Evolutionary conservation across 2,113 vertebrate genomes (phyloP), one percentile per base, ranked within the genome.

Genomic region (Toxotes jaculatrix): DNA sequence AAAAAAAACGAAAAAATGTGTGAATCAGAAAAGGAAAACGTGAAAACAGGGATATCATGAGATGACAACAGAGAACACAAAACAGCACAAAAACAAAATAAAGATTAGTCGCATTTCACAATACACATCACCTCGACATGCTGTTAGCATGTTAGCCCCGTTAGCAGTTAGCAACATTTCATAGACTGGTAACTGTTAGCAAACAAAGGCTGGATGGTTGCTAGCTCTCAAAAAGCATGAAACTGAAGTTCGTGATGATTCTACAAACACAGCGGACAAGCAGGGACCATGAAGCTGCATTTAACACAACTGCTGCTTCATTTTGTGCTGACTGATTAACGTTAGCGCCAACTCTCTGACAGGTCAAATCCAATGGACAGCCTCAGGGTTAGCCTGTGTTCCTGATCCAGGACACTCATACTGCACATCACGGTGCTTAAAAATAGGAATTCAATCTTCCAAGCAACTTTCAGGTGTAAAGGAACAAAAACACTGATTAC

Each of bases 41-140:
- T 49, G 45, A 73, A 75, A 53, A 68, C 7, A 34, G 45, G 74
- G 66, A 59, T 0, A 77, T 12, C 23, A 45, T 13, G 70, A 87
- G 57, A 89, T 13, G 80, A 82, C 23, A 90, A 95, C 93, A 87
- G 93, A 56, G 9, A 27, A 56, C 53, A 63, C 63, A 79, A 95
- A 93, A 89, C 91, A 93, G 91, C 95, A 95, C 93, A 92, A 95
- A 88, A 91, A 86, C 79, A 88, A 95, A 95, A 95, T 69, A 81
- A 85, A 93, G 92, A 95, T 97, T 97, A 97, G 96, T 95, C 91
- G 83, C 87, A 84, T 95, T 93, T 93, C 89, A 94, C 91, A 87
- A 51, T 78, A 89, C 92, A 66, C 87, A 78, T 94, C 82, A 82
- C 61, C 77, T 60, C 53, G 32, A 93, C 95, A 95, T 74, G 94